These are phyloP conservation scores for Rutilus rutilus DNA, from an alignment of 2,113 vertebrate genomes.

Conservation along the genomic window DNA sequence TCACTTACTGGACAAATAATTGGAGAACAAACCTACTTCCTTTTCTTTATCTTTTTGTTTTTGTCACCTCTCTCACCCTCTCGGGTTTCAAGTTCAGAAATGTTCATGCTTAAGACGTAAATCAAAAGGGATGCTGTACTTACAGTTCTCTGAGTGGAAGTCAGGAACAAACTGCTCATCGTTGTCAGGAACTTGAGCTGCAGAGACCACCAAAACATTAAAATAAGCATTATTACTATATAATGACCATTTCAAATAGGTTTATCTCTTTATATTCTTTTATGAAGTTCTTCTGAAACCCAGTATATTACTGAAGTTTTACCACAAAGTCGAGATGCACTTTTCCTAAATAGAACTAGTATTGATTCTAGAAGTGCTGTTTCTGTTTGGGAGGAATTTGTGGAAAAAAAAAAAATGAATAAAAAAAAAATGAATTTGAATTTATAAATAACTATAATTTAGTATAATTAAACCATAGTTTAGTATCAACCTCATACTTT, in stretches of 20 bases:
- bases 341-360: not conserved
- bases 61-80: not conserved
- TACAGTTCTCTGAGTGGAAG: conserved; percentile 95
- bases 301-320: not conserved
- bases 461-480: not conserved
- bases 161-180: conserved; percentile 98
- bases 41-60: conserved; percentile 32
- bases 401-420: not conserved
- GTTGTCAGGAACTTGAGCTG: conserved; percentile 98
- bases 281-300: not conserved
- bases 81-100: conserved; percentile 29
- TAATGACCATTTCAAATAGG: not conserved
- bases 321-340: not conserved
- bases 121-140: conserved; percentile 73
- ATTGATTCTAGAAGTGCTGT: not conserved
- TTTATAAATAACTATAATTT: not conserved
- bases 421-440: not conserved
- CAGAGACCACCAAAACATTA: conserved; percentile 53
- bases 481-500: not conserved
- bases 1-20: conserved; percentile 32
- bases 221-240: not conserved
- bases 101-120: conserved; percentile 9
- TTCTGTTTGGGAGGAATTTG: not conserved
- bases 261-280: not conserved
- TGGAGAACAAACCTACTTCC: conserved; percentile 15